Percentiles rank a stretch among this genome's conserved stretches.
phyloP scores from a whole-genome alignment of 2,113 vertebrate species.

The Myotis davidii region DNA sequence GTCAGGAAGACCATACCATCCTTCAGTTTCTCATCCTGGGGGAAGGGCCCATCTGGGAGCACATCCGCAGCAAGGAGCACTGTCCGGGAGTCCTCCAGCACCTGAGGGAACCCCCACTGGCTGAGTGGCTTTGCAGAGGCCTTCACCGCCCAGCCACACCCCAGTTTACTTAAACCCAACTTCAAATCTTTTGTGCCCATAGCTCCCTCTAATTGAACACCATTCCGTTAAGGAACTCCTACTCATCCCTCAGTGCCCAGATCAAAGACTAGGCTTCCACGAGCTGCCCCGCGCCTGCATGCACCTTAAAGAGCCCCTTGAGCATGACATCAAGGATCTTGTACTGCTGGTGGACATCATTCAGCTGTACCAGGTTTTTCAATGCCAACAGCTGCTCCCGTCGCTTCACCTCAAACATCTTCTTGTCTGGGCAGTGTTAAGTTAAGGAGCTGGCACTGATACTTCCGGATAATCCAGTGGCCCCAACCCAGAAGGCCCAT shows the following conservation, averaged over 20 bases:
- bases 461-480: background rate
- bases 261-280: background rate
- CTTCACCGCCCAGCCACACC: background rate
- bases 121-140: constrained; percentile 34
- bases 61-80: constrained; percentile 91
- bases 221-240: background rate
- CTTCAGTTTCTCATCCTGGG: constrained; percentile 97
- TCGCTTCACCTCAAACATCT: constrained; percentile 97
- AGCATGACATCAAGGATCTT: constrained; percentile 99
- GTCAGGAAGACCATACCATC: constrained; percentile 88
- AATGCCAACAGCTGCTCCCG: constrained; percentile 96
- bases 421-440: constrained; percentile 91
- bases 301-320: constrained; percentile 98
- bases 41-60: constrained; percentile 94
- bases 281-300: background rate
- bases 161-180: background rate
- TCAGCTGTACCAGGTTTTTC: constrained; percentile 97
- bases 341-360: constrained; percentile 98
- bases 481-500: background rate
- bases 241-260: background rate
- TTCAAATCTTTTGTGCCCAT: background rate
- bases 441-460: constrained; percentile 58
- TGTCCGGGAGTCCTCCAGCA: constrained; percentile 95
- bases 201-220: background rate
- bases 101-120: constrained; percentile 83